phyloP scores from a whole-genome alignment of 1,140 invertebrate genomes.

The Lepidurus apus region DNA sequence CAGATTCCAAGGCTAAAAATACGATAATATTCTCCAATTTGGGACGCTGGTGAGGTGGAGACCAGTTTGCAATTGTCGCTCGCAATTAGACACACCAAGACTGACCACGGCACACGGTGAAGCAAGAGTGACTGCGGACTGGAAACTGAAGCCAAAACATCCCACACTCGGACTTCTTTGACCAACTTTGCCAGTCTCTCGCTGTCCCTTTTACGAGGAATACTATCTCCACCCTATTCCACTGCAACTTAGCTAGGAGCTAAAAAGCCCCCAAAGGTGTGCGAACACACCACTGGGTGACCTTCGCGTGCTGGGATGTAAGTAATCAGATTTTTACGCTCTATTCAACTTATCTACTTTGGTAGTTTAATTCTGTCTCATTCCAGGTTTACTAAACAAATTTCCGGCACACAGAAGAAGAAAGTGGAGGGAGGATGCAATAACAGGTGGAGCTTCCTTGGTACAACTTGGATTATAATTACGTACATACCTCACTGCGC shows the following conservation, averaged over 20 bases:
- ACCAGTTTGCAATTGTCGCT: background rate
- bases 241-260: background rate
- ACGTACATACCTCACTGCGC: background rate
- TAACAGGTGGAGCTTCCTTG: background rate
- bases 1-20: background rate
- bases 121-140: background rate
- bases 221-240: too few species aligned
- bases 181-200: background rate
- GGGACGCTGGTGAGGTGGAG: background rate
- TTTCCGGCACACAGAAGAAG: background rate
- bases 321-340: background rate
- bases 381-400: background rate
- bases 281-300: background rate
- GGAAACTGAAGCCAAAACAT: background rate
- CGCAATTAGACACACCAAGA: background rate
- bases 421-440: too few species aligned
- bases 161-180: background rate
- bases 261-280: slow-evolving; percentile 2
- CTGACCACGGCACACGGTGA: background rate
- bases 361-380: background rate
- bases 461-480: background rate
- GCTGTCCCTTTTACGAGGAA: background rate
- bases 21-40: too few species aligned
- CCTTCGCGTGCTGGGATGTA: background rate
- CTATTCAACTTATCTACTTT: background rate